phyloP scores from a whole-genome alignment of 2,797 vertebrate genomes.

The Diceros bicornis region DNA sequence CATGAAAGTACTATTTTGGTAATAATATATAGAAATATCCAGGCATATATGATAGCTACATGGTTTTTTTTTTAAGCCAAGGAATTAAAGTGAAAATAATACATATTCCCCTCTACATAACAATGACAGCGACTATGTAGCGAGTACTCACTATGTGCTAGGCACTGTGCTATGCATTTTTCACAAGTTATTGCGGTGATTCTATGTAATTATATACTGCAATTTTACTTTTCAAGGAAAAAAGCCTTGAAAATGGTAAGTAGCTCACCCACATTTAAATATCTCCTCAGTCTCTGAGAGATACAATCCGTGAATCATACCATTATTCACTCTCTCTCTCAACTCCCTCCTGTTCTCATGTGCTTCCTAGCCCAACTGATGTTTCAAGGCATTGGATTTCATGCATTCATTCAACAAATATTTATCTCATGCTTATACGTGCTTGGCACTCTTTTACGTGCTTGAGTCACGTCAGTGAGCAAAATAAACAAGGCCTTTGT shows the following conservation, averaged over 20 bases:
- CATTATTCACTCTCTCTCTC: not conserved
- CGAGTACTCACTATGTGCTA: not conserved
- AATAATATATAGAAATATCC: not conserved
- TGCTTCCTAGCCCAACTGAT: not conserved
- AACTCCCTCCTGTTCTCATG: not conserved
- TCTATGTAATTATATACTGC: not conserved
- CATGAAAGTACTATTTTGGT: not conserved
- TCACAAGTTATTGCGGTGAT: not conserved
- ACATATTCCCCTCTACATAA: fast-evolving
- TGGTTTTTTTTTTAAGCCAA: not conserved
- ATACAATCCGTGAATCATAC: not conserved
- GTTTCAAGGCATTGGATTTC: not conserved
- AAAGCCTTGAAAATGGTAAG: not conserved
- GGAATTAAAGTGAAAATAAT: not conserved
- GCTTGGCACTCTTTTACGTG: not conserved
- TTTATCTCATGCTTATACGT: not conserved
- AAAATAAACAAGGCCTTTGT: not conserved
- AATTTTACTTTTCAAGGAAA: not conserved
- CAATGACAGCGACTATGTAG: not conserved
- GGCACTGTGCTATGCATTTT: not conserved
- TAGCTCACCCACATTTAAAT: not conserved
- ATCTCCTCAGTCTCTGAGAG: not conserved
- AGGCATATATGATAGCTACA: not conserved
- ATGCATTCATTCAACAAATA: not conserved
- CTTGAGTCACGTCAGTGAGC: not conserved